These are phyloP conservation scores for Cylindroiulus punctatus DNA, from an alignment of 2,888 invertebrate genomes.

Conservation along the genomic window DNA sequence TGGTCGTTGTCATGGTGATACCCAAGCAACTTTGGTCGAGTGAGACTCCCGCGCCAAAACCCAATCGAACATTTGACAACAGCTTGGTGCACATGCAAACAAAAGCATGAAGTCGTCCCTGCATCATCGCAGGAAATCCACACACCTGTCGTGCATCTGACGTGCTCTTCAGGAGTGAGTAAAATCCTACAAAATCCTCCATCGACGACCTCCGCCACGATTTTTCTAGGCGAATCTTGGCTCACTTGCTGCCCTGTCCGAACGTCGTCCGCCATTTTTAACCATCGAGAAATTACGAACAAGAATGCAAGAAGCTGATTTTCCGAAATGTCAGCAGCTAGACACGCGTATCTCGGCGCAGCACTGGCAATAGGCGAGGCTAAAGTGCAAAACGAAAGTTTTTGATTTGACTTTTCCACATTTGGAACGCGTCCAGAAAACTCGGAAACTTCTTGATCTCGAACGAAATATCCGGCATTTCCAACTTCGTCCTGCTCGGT, in stretches of 20 bases:
- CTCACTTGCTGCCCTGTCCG: not conserved
- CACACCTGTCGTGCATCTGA: too few species aligned
- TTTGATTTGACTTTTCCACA: not conserved
- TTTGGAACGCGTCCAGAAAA: not conserved
- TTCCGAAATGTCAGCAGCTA: not conserved
- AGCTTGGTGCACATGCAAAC: too few species aligned
- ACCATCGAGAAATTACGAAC: not conserved
- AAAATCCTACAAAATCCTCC: not conserved
- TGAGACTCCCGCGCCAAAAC: too few species aligned
- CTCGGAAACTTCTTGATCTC: not conserved
- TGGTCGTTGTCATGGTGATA: too few species aligned
- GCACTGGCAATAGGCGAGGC: not conserved
- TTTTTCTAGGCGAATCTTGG: not conserved
- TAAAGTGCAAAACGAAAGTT: not conserved
- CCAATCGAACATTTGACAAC: too few species aligned
- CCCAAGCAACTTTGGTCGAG: too few species aligned
- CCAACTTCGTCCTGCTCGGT: not conserved
- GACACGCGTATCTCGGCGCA: not conserved
- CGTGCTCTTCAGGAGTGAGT: too few species aligned
- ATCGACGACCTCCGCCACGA: not conserved
- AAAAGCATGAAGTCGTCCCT: too few species aligned
- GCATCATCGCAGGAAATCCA: too few species aligned
- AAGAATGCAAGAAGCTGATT: not conserved
- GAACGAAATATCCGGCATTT: not conserved
- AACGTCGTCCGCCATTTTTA: not conserved